phyloP scores from a whole-genome alignment of 2,797 vertebrate species.

The Alfaro cultratus region DNA sequence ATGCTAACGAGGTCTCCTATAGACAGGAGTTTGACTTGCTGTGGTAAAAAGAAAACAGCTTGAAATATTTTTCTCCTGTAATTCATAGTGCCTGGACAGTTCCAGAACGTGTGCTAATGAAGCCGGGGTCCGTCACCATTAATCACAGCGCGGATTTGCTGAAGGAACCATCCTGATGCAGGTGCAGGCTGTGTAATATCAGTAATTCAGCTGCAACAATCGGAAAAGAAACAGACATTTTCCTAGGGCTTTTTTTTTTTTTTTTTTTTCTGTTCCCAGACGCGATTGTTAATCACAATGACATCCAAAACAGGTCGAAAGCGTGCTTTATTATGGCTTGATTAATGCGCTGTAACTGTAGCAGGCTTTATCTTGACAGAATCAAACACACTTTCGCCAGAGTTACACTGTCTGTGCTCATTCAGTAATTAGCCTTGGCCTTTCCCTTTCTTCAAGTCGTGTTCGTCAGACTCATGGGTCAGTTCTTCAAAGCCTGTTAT shows the following conservation, averaged over 20 bases:
- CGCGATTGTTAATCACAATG: not conserved
- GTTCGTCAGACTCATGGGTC: not conserved
- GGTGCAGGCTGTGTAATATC: constrained; percentile 9
- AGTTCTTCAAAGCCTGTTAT: not conserved
- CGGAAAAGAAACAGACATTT: constrained; percentile 2
- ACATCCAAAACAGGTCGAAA: not conserved
- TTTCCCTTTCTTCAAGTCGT: not conserved
- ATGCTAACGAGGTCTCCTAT: not conserved
- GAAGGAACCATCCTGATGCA: not conserved
- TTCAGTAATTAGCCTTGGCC: not conserved
- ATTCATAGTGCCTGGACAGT: constrained; percentile 3
- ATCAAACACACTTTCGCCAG: constrained; percentile 1
- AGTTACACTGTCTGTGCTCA: not conserved
- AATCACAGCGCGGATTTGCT: not conserved
- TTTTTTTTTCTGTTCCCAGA: not conserved
- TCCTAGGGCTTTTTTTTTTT: not conserved
- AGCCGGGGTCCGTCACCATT: constrained; percentile 6
- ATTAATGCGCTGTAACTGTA: not conserved
- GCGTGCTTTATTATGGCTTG: not conserved
- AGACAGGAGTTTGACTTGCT: not conserved
- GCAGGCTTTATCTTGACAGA: not conserved
- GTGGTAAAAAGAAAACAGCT: not conserved
- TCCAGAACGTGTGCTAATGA: constrained; percentile 7
- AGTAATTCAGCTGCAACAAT: constrained; percentile 5
- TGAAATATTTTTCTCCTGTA: not conserved